Conservation (phyloP, 2,888 invertebrate genomes). For the Cosmopolites sordidus region DNA sequence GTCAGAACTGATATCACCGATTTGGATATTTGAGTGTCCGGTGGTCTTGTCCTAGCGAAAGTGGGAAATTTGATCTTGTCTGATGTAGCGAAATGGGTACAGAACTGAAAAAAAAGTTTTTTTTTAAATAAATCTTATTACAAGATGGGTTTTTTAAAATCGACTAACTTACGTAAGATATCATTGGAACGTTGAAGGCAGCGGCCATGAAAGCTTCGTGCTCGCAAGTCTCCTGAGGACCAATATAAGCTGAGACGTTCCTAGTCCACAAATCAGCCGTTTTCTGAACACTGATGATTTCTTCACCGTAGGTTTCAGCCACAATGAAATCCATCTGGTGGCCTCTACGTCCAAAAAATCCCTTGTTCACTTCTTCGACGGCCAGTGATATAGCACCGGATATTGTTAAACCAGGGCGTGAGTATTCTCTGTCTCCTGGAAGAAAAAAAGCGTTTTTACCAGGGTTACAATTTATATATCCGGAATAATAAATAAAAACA, state of each 20-base stretch:
- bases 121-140: too few species aligned
- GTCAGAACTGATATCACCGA: constrained; percentile 82
- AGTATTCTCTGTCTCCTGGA: constrained; percentile 71
- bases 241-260: constrained; percentile 84
- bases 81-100: constrained; percentile 84
- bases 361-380: constrained; percentile 71
- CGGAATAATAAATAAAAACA: too few species aligned
- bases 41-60: constrained; percentile 87
- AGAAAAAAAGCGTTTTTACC: too few species aligned
- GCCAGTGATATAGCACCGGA: constrained; percentile 86
- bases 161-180: constrained; percentile 80
- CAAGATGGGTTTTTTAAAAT: too few species aligned
- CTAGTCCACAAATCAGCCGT: constrained; percentile 80
- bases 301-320: constrained; percentile 88
- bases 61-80: constrained; percentile 85
- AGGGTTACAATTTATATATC: too few species aligned
- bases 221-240: constrained; percentile 85
- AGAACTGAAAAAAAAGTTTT: constrained; percentile 67
- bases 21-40: constrained; percentile 90
- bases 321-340: constrained; percentile 75
- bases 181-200: constrained; percentile 91
- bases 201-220: constrained; percentile 93
- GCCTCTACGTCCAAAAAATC: constrained; percentile 53
- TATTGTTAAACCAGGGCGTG: constrained; percentile 67
- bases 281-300: constrained; percentile 77